Base-by-base conservation (phyloP, 2,797 vertebrate species). In the Microhierax caerulescens region DNA sequence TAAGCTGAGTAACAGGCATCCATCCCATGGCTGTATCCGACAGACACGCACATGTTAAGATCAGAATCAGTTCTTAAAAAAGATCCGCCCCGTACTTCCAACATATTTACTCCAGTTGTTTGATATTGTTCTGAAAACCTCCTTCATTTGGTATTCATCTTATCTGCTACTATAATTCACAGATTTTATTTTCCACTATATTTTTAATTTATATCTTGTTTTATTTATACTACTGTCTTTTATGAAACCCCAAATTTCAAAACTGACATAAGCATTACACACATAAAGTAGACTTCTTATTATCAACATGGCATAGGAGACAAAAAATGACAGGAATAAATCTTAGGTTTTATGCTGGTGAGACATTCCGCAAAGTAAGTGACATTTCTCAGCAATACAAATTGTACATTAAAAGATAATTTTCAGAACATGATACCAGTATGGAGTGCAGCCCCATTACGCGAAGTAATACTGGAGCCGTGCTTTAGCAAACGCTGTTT, bases 381-480 rank as follows among this genome's bases (percentile, higher is more conserved):
- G 96, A 79, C 96, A 93, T 90, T 97, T 95, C 97, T 96, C 97
- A 90, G 97, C 94, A 92, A 92, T 64, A 98, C 97, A 96, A 97
- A 96, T 28, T 50, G 97, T 94, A 93, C 97, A 98, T 98, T 97
- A 98, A 97, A 97, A 98, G 97, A 97, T 98, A 97, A 98, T 98
- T 98, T 98, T 96, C 97, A 96, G 96, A 95, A 97, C 93, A 94
- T 8, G 96, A 97, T 90, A 41, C 93, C 93, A 94, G 97, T 84
- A 92, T 47, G 22, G 96, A 98, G 96, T 23, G 25, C 64, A 87
- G 96, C 93, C 91, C 95, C 97, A 94, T 96, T 91, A 88, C 18
- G 10, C 85, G 34, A 20, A 92, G 95, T 30, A 85, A 91, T 63
- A 88, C 22, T 7, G 9, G 60, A 78, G 96, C 95, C 5, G 39